phyloP scores from a whole-genome alignment of 2,113 vertebrate genomes.

The Callionymus lyra region DNA sequence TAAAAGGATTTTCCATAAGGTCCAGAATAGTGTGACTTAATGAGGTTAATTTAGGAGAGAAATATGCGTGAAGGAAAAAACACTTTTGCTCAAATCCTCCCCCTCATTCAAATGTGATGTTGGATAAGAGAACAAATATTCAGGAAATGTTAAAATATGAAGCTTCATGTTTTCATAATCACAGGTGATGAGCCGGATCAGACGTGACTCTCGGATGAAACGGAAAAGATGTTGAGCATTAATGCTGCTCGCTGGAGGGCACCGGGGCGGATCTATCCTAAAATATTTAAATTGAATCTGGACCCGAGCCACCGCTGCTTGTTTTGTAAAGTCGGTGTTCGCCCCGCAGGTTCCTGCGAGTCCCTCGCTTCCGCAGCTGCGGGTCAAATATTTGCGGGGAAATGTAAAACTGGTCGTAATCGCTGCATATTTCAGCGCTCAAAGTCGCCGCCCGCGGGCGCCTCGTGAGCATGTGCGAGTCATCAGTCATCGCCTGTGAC shows the following conservation, averaged over 20 bases:
- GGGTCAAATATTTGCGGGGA: slow-evolving; percentile 10
- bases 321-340: slow-evolving; percentile 6
- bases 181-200: background rate
- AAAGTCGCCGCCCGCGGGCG: slow-evolving; percentile 14
- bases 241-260: slow-evolving; percentile 34
- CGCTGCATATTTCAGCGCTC: slow-evolving; percentile 13
- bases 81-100: background rate
- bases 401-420: slow-evolving; percentile 18
- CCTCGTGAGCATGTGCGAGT: background rate
- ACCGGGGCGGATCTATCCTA: slow-evolving; percentile 9
- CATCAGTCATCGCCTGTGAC: slow-evolving; percentile 33
- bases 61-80: background rate
- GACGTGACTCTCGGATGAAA: slow-evolving; percentile 8
- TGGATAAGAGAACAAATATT: background rate
- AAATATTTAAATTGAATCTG: slow-evolving; percentile 48
- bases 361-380: slow-evolving; percentile 11
- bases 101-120: too few species aligned
- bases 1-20: too few species aligned
- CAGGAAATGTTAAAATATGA: slow-evolving; percentile 8
- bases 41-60: too few species aligned
- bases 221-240: slow-evolving; percentile 27
- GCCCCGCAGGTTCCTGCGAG: slow-evolving; percentile 14
- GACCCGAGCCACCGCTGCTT: slow-evolving; percentile 36
- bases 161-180: slow-evolving; percentile 27
- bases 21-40: too few species aligned